A percentile compares a stretch with the other conserved stretches of the same genome.
Conservation (phyloP, 2,113 vertebrate genomes). For the Egretta garzetta region DNA sequence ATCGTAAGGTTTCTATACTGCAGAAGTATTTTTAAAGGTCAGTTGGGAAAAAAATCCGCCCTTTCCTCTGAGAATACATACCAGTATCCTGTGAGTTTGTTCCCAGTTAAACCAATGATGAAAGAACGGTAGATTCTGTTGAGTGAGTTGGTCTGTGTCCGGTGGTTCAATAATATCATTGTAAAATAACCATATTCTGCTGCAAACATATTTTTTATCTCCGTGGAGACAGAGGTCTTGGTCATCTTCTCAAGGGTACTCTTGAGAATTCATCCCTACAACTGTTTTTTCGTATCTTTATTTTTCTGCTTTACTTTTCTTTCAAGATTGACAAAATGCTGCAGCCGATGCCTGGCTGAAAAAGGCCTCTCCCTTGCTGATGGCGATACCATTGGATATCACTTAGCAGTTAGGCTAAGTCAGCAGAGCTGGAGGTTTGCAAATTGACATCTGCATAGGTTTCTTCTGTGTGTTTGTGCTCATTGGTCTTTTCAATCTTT, state of each 20-base stretch:
- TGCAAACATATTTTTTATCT: neutral
- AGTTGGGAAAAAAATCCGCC: neutral
- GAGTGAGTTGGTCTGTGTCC: neutral
- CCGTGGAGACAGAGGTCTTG: neutral
- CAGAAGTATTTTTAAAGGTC: neutral
- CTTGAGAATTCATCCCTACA: neutral
- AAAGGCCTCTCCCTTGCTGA: neutral
- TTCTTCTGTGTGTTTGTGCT: neutral
- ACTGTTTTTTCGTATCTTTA: neutral
- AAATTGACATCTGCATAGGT: neutral
- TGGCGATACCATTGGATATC: neutral
- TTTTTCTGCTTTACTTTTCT: neutral
- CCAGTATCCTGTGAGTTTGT: neutral
- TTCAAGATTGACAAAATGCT: neutral
- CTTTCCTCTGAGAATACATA: neutral
- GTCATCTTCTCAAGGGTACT: rapidly evolving
- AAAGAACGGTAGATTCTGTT: neutral
- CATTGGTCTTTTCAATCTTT: neutral
- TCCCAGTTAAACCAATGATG: neutral
- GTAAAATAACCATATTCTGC: neutral
- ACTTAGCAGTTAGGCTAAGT: neutral
- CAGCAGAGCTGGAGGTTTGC: neutral
- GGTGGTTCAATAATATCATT: neutral
- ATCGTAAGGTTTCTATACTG: neutral
- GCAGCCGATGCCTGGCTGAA: neutral